Evolutionary conservation across 1,140 invertebrate genomes (phyloP).

Genomic region (Drosophila insularis): DNA sequence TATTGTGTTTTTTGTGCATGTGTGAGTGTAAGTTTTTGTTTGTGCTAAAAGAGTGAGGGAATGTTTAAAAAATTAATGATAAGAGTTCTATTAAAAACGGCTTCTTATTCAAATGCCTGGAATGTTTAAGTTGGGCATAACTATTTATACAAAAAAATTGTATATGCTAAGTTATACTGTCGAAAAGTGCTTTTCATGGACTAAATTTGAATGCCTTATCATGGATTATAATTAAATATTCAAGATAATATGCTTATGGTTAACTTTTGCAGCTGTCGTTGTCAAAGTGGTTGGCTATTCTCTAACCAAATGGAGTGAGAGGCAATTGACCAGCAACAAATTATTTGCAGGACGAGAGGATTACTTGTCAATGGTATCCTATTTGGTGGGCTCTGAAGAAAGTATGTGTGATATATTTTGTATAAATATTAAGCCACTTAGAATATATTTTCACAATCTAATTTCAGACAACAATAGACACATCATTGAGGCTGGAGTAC

Average conservation of each 20-base stretch:
- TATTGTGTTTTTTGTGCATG: not conserved
- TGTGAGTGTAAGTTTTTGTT: not conserved
- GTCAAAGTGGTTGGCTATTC: slow-evolving; percentile 72
- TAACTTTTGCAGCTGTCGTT: slow-evolving; percentile 43
- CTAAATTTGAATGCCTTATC: not conserved
- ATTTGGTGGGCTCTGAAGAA: slow-evolving; percentile 71
- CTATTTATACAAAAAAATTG: too few relatives aligned
- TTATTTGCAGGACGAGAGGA: slow-evolving; percentile 68
- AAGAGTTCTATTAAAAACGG: not conserved
- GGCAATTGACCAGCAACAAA: slow-evolving; percentile 39
- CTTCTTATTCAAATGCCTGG: not conserved
- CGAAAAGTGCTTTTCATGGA: not conserved
- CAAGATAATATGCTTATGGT: slow-evolving; percentile 6
- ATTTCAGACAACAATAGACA: slow-evolving; percentile 66
- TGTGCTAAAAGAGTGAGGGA: slow-evolving; percentile 17
- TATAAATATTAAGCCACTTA: not conserved
- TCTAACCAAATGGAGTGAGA: slow-evolving; percentile 70
- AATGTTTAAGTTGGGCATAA: not conserved
- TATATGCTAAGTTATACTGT: too few relatives aligned
- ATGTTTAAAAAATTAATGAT: slow-evolving; percentile 30
- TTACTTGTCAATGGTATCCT: slow-evolving; percentile 68
- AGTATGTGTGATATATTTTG: slow-evolving; percentile 56
- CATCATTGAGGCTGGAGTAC: slow-evolving; percentile 83
- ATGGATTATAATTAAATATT: not conserved
- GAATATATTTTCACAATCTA: not conserved